phyloP scores from a whole-genome alignment of 2,113 vertebrate species.

The Neopipo cinnamomea region DNA sequence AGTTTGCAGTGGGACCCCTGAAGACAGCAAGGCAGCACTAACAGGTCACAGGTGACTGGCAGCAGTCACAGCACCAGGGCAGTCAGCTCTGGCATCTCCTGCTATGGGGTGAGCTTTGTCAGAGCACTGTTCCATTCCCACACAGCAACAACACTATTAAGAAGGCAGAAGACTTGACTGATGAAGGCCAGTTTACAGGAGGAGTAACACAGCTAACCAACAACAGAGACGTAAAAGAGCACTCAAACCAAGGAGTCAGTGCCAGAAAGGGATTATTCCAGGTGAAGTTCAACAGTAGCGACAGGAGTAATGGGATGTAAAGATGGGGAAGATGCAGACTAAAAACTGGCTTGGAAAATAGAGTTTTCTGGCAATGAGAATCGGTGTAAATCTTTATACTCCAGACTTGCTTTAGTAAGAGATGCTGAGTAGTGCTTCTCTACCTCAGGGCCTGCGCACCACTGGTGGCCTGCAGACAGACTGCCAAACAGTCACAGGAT shows the following conservation, averaged over 20 bases:
- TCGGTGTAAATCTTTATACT: not conserved
- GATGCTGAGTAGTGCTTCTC: not conserved
- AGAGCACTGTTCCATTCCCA: not conserved
- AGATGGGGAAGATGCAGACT: not conserved
- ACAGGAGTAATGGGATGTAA: not conserved
- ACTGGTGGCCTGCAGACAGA: not conserved
- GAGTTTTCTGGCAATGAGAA: not conserved
- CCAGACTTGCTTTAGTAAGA: not conserved
- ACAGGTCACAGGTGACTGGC: not conserved
- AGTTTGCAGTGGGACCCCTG: not conserved
- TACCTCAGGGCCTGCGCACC: not conserved
- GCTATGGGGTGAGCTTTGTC: not conserved
- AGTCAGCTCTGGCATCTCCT: not conserved
- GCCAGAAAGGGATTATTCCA: not conserved
- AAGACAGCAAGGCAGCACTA: not conserved
- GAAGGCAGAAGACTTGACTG: not conserved
- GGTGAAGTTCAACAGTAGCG: not conserved
- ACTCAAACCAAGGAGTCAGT: not conserved
- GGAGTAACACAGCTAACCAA: not conserved
- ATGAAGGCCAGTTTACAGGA: not conserved
- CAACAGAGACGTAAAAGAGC: not conserved
- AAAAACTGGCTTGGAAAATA: not conserved
- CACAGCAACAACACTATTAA: not conserved
- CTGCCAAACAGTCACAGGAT: not conserved
- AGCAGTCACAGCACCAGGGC: not conserved